phyloP scores from a whole-genome alignment of 2,113 vertebrate species.

The Paratilapia polleni region DNA sequence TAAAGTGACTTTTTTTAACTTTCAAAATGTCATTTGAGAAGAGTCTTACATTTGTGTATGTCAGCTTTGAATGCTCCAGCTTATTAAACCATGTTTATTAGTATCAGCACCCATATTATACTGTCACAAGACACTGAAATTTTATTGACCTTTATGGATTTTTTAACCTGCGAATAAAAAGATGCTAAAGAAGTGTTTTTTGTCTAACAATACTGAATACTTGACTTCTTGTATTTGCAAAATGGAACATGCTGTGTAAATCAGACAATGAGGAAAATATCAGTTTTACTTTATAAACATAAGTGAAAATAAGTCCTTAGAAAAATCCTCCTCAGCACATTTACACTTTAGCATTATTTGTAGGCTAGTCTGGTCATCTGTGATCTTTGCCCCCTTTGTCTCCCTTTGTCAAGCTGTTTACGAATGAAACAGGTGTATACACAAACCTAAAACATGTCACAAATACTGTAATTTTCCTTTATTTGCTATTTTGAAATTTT shows the following conservation, averaged over 20 bases:
- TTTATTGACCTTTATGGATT: not conserved
- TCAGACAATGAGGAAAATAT: not conserved
- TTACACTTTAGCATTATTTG: not conserved
- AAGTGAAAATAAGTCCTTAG: not conserved
- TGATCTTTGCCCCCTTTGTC: not conserved
- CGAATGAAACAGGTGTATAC: not conserved
- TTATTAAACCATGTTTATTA: not conserved
- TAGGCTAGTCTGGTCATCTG: not conserved
- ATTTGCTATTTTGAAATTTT: too few species aligned
- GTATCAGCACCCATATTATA: not conserved
- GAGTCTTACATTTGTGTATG: not conserved
- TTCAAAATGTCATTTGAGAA: not conserved
- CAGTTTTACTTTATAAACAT: not conserved
- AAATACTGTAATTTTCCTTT: too few species aligned
- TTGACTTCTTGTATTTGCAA: not conserved
- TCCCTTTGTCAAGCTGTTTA: not conserved
- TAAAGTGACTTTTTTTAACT: not conserved
- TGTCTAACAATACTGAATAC: not conserved
- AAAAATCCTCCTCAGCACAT: not conserved
- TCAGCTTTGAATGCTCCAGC: not conserved
- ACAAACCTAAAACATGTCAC: too few species aligned
- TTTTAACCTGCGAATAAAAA: constrained; percentile 1
- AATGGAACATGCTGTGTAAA: not conserved
- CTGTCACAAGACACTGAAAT: not conserved
- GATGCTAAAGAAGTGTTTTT: fast-evolving